A percentile compares a stretch with the other conserved stretches of the same genome.
Evolutionary conservation across 2,888 invertebrate genomes (phyloP).

Genomic region (Rutpela maculata): DNA sequence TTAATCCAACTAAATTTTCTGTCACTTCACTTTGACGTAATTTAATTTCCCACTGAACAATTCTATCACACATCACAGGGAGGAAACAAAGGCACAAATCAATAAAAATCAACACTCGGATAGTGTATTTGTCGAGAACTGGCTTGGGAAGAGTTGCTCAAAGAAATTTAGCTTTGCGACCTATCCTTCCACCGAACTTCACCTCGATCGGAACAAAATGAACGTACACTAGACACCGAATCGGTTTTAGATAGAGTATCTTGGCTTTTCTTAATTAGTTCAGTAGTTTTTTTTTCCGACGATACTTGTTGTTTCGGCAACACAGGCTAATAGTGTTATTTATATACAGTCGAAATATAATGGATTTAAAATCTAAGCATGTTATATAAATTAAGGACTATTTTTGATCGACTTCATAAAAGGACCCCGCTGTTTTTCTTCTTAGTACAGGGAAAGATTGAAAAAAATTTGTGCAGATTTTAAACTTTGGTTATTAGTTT

Average conservation of each 20-base stretch:
- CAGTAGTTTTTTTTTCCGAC: too few relatives aligned
- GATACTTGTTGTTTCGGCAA: too few relatives aligned
- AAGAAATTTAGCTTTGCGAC: conserved; percentile 3
- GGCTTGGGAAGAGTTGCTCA: background rate
- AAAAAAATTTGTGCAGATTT: too few relatives aligned
- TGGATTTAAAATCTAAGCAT: too few relatives aligned
- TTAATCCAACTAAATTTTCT: background rate
- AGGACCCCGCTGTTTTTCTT: too few relatives aligned
- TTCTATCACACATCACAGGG: conserved; percentile 12
- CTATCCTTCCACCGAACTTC: background rate
- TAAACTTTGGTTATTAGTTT: too few relatives aligned
- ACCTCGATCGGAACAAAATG: conserved; percentile 1
- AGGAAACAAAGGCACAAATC: conserved; percentile 22
- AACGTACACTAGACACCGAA: background rate
- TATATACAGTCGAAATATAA: too few relatives aligned
- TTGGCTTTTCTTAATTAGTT: background rate
- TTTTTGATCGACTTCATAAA: too few relatives aligned
- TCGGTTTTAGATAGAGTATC: background rate
- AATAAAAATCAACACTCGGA: conserved; percentile 15
- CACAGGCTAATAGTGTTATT: too few relatives aligned
- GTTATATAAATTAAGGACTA: too few relatives aligned
- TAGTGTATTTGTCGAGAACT: conserved; percentile 2
- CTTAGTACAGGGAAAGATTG: too few relatives aligned
- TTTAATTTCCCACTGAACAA: conserved; percentile 16
- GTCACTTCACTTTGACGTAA: conserved; percentile 15